Conservation (phyloP, 2,797 vertebrate species). For the Limnodromus scolopaceus region DNA sequence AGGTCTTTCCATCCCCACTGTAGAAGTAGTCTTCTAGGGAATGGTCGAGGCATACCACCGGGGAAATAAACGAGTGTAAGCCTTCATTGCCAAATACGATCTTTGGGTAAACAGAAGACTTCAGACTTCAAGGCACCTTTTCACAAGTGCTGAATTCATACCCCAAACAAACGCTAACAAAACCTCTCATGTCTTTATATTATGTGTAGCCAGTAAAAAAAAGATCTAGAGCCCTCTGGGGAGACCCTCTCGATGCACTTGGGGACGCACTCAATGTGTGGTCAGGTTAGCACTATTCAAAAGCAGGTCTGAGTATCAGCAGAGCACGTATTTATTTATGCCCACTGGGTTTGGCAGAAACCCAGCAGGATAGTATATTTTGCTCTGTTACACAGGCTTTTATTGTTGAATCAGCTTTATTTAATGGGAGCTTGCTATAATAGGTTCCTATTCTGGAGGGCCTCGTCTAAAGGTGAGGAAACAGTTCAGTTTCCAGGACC, state of each 20-base stretch:
- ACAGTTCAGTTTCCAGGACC: neutral
- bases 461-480: neutral
- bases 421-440: constrained; percentile 30
- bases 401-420: constrained; percentile 57
- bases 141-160: constrained; percentile 33
- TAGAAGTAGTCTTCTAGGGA: neutral
- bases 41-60: neutral
- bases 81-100: neutral
- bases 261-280: constrained; percentile 27
- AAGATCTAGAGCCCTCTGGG: neutral
- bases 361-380: constrained; percentile 24
- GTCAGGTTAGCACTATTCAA: constrained; percentile 11
- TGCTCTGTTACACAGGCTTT: constrained; percentile 23
- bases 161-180: constrained; percentile 14
- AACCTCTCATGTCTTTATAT: constrained; percentile 11
- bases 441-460: constrained; percentile 11
- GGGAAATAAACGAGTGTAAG: neutral
- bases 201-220: neutral
- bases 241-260: neutral
- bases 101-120: constrained; percentile 33
- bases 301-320: constrained; percentile 1
- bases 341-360: constrained; percentile 35
- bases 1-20: neutral
- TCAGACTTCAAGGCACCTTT: constrained; percentile 61
- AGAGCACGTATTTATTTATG: constrained; percentile 59